phyloP scores from a whole-genome alignment of 2,888 invertebrate genomes.

The Glaucopsyche alexis region DNA sequence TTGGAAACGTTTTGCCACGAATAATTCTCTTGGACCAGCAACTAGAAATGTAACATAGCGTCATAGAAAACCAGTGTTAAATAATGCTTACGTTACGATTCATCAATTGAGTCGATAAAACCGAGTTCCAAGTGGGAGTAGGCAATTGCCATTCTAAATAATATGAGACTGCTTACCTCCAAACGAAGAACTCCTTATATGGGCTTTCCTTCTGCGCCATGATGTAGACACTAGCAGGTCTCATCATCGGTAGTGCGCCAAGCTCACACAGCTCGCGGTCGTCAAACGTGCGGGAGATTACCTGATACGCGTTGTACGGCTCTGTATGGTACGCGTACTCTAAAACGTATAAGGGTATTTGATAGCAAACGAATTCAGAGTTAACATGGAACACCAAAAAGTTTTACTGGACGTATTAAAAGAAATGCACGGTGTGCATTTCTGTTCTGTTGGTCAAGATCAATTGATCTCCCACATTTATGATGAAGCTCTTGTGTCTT shows the following conservation, averaged over 20 bases:
- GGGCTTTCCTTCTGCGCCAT: slow-evolving; percentile 65
- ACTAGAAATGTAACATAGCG: no score
- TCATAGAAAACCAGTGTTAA: no score
- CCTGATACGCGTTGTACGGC: slow-evolving; percentile 70
- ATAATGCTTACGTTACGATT: no score
- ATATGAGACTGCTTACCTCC: slow-evolving; percentile 54
- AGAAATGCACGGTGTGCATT: no score
- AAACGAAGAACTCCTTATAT: slow-evolving; percentile 65
- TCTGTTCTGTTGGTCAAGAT: neutral
- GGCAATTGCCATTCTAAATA: no score
- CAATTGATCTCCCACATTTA: neutral
- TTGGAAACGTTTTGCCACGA: no score
- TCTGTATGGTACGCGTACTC: slow-evolving; percentile 78
- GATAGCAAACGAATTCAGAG: neutral
- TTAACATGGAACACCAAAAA: no score
- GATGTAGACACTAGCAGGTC: slow-evolving; percentile 59
- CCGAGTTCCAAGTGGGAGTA: no score
- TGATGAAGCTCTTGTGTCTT: no score
- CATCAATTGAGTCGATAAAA: no score
- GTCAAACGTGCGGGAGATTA: slow-evolving; percentile 60
- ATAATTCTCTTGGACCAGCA: no score
- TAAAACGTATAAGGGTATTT: slow-evolving; percentile 29
- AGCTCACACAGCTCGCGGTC: slow-evolving; percentile 72
- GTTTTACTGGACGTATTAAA: no score
- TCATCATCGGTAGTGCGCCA: slow-evolving; percentile 65